Percentiles rank a stretch among this genome's conserved stretches.
Conservation (phyloP, 92 coral and sea anemone genomes). For the Epizoanthus fatuus region DNA sequence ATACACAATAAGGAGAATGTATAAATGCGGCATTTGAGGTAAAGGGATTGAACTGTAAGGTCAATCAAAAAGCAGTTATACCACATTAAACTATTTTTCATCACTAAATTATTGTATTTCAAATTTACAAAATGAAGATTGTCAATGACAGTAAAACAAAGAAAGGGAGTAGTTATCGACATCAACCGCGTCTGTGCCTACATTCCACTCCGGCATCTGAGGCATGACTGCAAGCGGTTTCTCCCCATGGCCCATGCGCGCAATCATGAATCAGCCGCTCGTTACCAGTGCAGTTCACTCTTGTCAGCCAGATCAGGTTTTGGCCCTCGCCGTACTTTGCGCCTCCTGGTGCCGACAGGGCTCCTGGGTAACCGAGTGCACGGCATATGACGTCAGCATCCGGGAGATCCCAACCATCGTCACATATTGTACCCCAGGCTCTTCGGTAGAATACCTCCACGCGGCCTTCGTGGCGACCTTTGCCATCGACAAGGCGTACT, state of each 20-base stretch:
- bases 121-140: too few species aligned
- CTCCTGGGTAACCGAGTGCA: constrained; percentile 27
- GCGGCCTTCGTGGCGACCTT: constrained; percentile 24
- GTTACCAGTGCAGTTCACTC: constrained; percentile 32
- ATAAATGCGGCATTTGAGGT: too few species aligned
- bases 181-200: constrained; percentile 15
- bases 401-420: constrained; percentile 29
- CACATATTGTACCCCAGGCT: constrained; percentile 44
- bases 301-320: constrained; percentile 33
- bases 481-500: constrained; percentile 39
- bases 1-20: too few species aligned
- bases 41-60: too few species aligned
- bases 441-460: constrained; percentile 20
- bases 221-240: constrained; percentile 39
- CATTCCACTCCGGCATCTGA: constrained; percentile 44
- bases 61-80: too few species aligned
- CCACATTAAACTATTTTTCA: too few species aligned
- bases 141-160: too few species aligned
- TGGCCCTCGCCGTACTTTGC: constrained; percentile 34
- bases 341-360: constrained; percentile 6
- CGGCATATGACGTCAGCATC: constrained; percentile 39
- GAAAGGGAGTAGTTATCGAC: too few species aligned
- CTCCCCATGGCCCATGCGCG: constrained; percentile 44
- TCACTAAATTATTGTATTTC: too few species aligned
- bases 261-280: constrained; percentile 30